Evolutionary conservation across 2,113 vertebrate genomes (phyloP).

Genomic region (Zosterops lateralis): DNA sequence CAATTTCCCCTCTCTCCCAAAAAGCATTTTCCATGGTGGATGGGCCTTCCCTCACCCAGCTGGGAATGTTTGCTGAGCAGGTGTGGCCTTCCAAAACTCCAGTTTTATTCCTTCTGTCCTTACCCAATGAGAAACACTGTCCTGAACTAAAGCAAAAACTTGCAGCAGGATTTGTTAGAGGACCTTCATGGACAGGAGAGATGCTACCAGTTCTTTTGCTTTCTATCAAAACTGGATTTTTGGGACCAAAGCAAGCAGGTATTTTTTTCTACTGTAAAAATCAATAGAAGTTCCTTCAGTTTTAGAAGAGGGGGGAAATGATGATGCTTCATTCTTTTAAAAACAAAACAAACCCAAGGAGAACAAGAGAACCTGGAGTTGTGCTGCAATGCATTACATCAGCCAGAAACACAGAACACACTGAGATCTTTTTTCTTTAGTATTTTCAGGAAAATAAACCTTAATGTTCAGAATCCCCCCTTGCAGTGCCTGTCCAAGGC

Average conservation of each 20-base stretch:
- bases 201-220: background rate
- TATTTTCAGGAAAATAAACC: background rate
- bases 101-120: background rate
- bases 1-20: background rate
- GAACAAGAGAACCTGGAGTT: background rate
- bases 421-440: rapidly evolving
- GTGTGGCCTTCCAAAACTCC: background rate
- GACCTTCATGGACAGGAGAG: background rate
- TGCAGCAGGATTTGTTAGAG: background rate
- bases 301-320: background rate
- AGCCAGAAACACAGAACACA: background rate
- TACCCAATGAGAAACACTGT: background rate
- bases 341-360: background rate
- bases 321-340: background rate
- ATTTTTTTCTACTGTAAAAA: background rate
- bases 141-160: background rate
- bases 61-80: background rate
- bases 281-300: background rate
- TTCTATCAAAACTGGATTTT: background rate
- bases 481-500: background rate
- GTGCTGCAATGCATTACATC: rapidly evolving
- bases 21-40: background rate
- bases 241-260: background rate
- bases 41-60: background rate
- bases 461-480: background rate